Base-by-base conservation (phyloP, 2,797 vertebrate species). In the Phaenicophaeus curvirostris region DNA sequence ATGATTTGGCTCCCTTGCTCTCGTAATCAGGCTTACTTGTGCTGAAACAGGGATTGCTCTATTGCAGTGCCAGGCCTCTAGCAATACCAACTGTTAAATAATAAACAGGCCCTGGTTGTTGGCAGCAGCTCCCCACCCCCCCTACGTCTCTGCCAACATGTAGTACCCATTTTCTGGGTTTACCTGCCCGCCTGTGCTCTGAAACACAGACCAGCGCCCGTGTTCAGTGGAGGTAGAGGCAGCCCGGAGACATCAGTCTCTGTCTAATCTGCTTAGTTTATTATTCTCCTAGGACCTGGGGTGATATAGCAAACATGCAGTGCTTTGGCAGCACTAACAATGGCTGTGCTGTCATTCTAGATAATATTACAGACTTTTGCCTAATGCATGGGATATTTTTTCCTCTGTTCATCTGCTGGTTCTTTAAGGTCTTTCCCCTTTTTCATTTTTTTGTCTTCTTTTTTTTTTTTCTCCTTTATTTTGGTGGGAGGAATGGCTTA, bases 31-130 rank as follows among this genome's bases (percentile, higher is more conserved):
- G 96, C 97, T 97, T 96, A 75, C 97, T 97, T 93, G 90, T 91
- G 50, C 96, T 97, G 97, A 97, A 97, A 95, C 98, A 97, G 98
- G 97, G 97, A 98, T 97, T 96, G 97, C 97, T 98, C 96, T 98
- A 96, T 97, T 96, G 96, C 96, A 67, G 96, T 98, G 98, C 98
- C 98, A 98, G 98, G 97, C 97, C 98, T 97, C 98, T 94, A 97
- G 98, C 97, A 97, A 97, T 97, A 98, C 98, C 98, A 98, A 98
- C 98, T 98, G 98, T 98, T 98, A 98, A 98, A 98, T 98, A 98
- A 98, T 98, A 98, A 98, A 98, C 97, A 98, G 97, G 97, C 98
- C 96, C 97, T 94, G 97, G 96, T 96, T 97, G 94, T 85, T 98
- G 98, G 98, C 98, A 98, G 95, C 33, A 9, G 96, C 82, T 94